Conservation (phyloP, 2,113 vertebrate genomes). For the Gnathonemus echidnorhynchus region DNA sequence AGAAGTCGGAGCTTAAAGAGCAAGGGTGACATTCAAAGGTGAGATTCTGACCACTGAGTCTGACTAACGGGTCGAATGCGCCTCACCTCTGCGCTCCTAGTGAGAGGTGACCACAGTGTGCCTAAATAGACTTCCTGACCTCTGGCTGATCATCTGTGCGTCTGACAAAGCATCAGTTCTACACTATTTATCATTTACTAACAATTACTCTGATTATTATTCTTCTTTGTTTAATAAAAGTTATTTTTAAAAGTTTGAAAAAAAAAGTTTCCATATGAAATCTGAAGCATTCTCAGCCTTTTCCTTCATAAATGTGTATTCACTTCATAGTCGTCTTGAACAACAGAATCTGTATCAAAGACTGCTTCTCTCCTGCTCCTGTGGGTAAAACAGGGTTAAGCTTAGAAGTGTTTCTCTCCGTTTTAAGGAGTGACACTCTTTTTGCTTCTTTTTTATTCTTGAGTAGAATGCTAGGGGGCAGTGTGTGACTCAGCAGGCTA, state of each 20-base stretch:
- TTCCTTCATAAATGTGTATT: background rate
- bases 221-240: background rate
- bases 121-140: background rate
- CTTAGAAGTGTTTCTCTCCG: conserved; percentile 39
- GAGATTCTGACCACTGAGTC: background rate
- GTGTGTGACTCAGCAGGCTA: background rate
- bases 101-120: background rate
- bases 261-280: background rate
- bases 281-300: background rate
- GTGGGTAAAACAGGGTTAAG: conserved; percentile 42
- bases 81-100: background rate
- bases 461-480: background rate
- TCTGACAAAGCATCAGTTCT: background rate
- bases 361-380: conserved; percentile 24
- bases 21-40: background rate
- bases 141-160: background rate
- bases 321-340: background rate
- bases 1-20: background rate
- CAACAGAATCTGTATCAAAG: background rate
- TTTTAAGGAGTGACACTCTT: background rate
- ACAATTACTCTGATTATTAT: background rate
- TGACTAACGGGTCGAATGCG: background rate
- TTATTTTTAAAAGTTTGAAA: background rate
- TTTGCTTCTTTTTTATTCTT: background rate
- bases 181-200: background rate